Evolutionary conservation across 1,140 invertebrate species (phyloP), one percentile per base, ranked within the genome.

Genomic region (Pogonomyrmex californicus): DNA sequence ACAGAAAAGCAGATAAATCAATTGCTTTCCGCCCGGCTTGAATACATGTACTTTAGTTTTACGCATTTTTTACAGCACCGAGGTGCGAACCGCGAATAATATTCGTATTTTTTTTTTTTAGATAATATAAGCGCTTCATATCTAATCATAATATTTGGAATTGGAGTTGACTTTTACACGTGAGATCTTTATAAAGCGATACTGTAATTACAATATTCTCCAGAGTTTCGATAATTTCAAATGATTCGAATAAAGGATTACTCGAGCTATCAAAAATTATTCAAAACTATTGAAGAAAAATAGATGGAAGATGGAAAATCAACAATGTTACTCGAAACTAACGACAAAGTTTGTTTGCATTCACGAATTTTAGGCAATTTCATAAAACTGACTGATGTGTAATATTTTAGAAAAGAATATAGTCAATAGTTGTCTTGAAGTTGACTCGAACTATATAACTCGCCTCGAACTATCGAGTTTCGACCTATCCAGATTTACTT

Each of bases 1-100:
- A 68, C 63, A 54, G 75, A 63, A 86, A 78, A 86, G 68, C 58
- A 77, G 83, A 88, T 88, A 88, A 88, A 88, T 88, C 73, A 86
- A 87, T 88, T 88, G 51, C 73, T 73, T 86, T 62, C 49, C 47
- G 44, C 41, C 73, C 60, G 73, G n/a, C 54, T 83, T 63, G 51
- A 65, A 71, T 87, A 88, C 81, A 36, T 75, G 66, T 70, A n/a
- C 62, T 49, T 86, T 41, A 44, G 47, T 87, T 51, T 47, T 49
- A 23, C 30, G 49, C 62, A 44, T 38, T 70, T 78, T 79, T 65
- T 70, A 65, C 30, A 9, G 7, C 44, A 12, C 23, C 77, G 23
- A 75, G 6, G 1, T 60, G 54, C 17, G 23, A 79, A 36, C 36
- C 49, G 12, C n/a, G 14, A 12, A 79, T 38, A 36, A 68, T 68